Evolutionary conservation across 2,113 vertebrate species (phyloP), one percentile per base, ranked within the genome.

Genomic region (Pampusana beccarii): DNA sequence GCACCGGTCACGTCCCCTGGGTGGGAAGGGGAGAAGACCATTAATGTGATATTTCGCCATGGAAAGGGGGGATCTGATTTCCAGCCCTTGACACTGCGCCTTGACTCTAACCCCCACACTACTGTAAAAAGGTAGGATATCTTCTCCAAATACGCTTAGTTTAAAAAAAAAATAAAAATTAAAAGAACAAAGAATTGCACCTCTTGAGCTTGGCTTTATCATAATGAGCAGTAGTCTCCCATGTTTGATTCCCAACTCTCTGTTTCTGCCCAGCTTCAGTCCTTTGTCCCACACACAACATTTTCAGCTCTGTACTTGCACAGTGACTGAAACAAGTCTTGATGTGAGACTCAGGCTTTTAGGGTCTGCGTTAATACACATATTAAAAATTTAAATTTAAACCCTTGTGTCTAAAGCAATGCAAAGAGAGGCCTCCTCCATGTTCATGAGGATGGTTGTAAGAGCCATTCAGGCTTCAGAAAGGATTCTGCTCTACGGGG

Each of bases 381-480:
- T 13, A 58, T 31, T 74, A 62, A 73, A 93, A 61, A 10, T 0
- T 12, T 2, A 3, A 28, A 26, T 91, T 54, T 28, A 50, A 71
- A 87, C 80, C 51, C 28, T 33, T 66, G 31, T 26, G 26, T 51
- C 42, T 7, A 23, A 80, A 87, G 42, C 33, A 72, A 24, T 3
- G 38, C 38, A 84, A 50, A 48, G 46, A 42, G 23, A 80, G 10
- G 3, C 36, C 34, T 64, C 15, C 62, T 50, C 26, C 1, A 1
- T 3, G 34, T 6, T 20, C 3, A 0, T 13, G 12, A 65, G 20
- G 13, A 28, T 21, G 18, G 9, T 2, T 78, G 1, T 11, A 25
- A 46, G 24, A 56, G 10, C 19, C 36, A 16, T 11, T 31, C n/a
- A 25, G 20, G 18, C 4, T 28, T 69, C n/a, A n/a, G 23, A 42